These are phyloP conservation scores for Ectemnius lituratus DNA, from an alignment of 2,888 invertebrate genomes.

Conservation along the genomic window DNA sequence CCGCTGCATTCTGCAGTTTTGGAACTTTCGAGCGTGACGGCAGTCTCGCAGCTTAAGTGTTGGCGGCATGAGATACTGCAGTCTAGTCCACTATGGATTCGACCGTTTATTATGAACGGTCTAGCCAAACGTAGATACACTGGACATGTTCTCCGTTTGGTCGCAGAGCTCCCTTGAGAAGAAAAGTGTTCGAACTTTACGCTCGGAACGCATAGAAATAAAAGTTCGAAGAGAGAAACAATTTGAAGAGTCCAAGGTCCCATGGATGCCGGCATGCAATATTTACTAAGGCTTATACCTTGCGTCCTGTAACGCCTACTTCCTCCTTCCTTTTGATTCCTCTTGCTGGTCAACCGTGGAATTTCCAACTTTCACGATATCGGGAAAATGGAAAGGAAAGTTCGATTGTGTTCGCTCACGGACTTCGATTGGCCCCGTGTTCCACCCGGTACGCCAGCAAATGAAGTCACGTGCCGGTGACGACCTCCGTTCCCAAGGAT, in stretches of 20 bases:
- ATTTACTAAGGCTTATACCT: background rate
- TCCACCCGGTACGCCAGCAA: conserved; percentile 24
- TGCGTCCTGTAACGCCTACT: background rate
- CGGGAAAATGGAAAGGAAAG: conserved; percentile 25
- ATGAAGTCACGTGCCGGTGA: conserved; percentile 43
- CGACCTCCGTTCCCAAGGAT: conserved; percentile 39
- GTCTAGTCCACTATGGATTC: conserved; percentile 32
- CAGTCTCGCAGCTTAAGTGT: conserved; percentile 68
- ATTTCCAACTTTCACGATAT: conserved; percentile 22
- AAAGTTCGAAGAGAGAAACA: background rate
- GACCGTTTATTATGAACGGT: conserved; percentile 41
- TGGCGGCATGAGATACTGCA: conserved; percentile 43
- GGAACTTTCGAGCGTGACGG: conserved; percentile 73
- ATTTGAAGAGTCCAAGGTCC: background rate
- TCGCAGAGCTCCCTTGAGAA: too few species aligned
- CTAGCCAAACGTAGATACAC: background rate
- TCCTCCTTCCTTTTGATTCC: background rate
- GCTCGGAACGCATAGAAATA: background rate
- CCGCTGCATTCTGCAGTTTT: conserved; percentile 75
- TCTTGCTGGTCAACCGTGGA: conserved; percentile 19
- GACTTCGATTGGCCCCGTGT: conserved; percentile 42
- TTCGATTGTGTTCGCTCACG: conserved; percentile 34
- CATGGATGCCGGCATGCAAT: background rate
- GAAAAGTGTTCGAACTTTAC: too few species aligned
- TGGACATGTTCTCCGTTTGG: too few species aligned